Percentiles rank a stretch among this genome's conserved stretches.
These are phyloP conservation scores for Pseudanteris insignis DNA, from an alignment of 2,888 invertebrate species.

Conservation along the genomic window DNA sequence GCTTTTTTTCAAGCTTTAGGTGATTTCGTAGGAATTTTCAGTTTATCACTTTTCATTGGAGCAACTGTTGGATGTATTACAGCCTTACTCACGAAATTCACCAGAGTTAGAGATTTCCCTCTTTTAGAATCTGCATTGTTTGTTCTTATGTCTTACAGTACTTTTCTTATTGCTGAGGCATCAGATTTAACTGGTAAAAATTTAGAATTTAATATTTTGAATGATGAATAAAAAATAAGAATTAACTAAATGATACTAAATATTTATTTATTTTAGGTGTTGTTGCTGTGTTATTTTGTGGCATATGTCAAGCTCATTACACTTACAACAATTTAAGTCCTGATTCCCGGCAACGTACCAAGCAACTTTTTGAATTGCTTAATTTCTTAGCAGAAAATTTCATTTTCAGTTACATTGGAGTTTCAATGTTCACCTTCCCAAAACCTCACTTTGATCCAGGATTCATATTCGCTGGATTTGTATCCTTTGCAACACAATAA, in stretches of 20 bases:
- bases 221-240: no score
- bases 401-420: conserved; percentile 98
- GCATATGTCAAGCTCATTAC: conserved; percentile 99
- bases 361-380: conserved; percentile 71
- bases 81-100: conserved; percentile 95
- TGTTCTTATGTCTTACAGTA: conserved; percentile 97
- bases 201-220: no score
- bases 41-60: conserved; percentile 90
- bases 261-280: conserved; percentile 79
- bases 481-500: conserved; percentile 79
- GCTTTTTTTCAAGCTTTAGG: conserved; percentile 90
- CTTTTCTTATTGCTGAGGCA: conserved; percentile 96
- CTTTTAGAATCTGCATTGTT: conserved; percentile 95
- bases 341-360: conserved; percentile 67
- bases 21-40: conserved; percentile 92
- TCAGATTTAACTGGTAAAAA: conserved; percentile 90
- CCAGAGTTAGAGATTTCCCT: conserved; percentile 93
- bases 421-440: conserved; percentile 97
- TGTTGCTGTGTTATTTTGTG: conserved; percentile 97
- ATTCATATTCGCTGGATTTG: conserved; percentile 92
- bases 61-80: conserved; percentile 93
- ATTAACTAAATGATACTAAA: no score
- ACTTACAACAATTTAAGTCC: conserved; percentile 80
- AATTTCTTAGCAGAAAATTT: conserved; percentile 98
- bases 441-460: conserved; percentile 93